A percentile compares a stretch with the other conserved stretches of the same genome.
These are phyloP conservation scores for Pimpla rufipes DNA, from an alignment of 2,888 invertebrate species.

Conservation along the genomic window DNA sequence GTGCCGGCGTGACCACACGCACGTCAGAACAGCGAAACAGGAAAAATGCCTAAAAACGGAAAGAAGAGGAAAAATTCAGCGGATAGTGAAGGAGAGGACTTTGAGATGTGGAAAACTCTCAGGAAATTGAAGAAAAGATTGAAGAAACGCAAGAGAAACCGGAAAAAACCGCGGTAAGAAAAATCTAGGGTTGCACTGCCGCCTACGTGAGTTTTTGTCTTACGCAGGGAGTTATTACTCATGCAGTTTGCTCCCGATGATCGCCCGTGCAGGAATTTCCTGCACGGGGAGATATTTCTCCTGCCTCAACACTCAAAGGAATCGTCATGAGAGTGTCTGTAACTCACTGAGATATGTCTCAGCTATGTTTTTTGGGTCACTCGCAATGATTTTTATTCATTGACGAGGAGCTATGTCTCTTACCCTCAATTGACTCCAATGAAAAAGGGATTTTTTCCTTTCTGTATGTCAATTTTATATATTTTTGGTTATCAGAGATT, in stretches of 20 bases:
- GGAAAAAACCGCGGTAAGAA: neutral
- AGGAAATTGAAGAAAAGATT: conserved; percentile 11
- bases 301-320: neutral
- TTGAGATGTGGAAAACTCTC: conserved; percentile 11
- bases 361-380: conserved; percentile 1
- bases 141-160: conserved; percentile 6
- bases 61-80: neutral
- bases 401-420: conserved; percentile 7
- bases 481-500: neutral
- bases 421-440: too few species aligned
- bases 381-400: too few species aligned
- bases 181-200: conserved; percentile 8
- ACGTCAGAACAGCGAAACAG: too few species aligned
- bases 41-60: too few species aligned
- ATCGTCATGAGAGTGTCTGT: too few species aligned
- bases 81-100: neutral
- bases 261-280: neutral
- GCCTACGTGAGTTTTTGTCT: neutral
- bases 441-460: neutral
- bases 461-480: too few species aligned
- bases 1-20: too few species aligned
- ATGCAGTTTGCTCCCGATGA: neutral
- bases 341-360: neutral
- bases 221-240: conserved; percentile 18
- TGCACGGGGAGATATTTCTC: conserved; percentile 13